Base-by-base conservation (phyloP, 2,888 invertebrate species). In the Epinotia brunnichana region DNA sequence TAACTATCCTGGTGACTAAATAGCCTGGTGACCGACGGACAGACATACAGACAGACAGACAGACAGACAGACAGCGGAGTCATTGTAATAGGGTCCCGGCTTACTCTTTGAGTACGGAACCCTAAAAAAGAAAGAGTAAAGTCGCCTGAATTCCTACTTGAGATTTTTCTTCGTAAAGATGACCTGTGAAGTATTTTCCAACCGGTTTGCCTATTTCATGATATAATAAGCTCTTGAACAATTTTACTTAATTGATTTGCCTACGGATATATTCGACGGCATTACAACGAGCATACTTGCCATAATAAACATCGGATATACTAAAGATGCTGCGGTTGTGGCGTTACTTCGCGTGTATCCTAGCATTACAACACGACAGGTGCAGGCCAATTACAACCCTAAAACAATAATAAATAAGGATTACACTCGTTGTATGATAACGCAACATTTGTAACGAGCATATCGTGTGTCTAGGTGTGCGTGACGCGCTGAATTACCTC, bases 391-490 rank as follows among this genome's bases (percentile, higher is more conserved):
- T 39, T 21, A 41, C 48, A 57, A 61, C 24, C 54, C n/a, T 59
- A 69, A 54, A 3, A 2, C 4, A 2, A 24, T 35, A 13, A 15
- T 1, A 9, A 3, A 62, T 56, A 62, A 54, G 39, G 29, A 29
- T 44, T 15, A 44, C 13, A 35, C 24, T 39, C 7, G 17, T 21
- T 19, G 7, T 3, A n/a, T 17, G 61, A 19, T 15, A 54, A n/a
- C 11, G 24, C 13, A 13, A 24, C 4, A 51, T 24, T 41, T 61
- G 59, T 61, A 69, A 69, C 54, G 44, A 62, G 56, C 63, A 21
- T 56, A 56, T 69, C 48, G 69, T 69, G 59, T 44, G 62, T 17
- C 29, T 56, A 29, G 48, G n/a, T 62, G 56, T 69, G 62, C 62
- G 69, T 69, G 69, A 54, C 19, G 44, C 5, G 48, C 3, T 48